These are phyloP conservation scores for Mesocentrotus franciscanus DNA, from an alignment of 53 echinoderm and acorn worm genomes.

Conservation along the genomic window DNA sequence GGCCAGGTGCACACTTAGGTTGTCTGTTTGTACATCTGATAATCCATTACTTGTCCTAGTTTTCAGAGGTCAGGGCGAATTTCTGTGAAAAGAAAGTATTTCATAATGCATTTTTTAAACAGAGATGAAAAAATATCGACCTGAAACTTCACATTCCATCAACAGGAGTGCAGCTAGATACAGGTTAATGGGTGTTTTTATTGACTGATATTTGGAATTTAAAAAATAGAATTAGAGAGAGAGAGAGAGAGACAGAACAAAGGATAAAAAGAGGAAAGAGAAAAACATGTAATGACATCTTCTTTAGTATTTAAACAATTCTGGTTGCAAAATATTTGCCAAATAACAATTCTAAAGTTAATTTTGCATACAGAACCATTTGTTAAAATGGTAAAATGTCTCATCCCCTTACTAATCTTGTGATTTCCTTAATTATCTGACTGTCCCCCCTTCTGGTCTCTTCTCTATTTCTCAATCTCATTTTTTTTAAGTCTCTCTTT, in stretches of 20 bases:
- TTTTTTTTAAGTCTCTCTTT: no score
- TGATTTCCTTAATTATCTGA: no score
- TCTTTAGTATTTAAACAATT: no score
- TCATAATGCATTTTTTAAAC: not conserved
- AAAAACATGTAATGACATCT: no score
- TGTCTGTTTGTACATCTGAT: not conserved
- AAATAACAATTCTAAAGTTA: no score
- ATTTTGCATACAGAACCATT: no score
- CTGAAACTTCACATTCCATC: not conserved
- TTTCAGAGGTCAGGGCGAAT: not conserved
- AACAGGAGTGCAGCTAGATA: not conserved
- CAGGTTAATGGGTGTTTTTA: not conserved
- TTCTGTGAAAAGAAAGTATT: not conserved
- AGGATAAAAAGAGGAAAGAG: no score
- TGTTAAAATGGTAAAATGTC: no score
- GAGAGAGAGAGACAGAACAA: not conserved
- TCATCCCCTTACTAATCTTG: no score
- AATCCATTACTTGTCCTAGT: slow-evolving; percentile 31
- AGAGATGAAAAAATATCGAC: not conserved
- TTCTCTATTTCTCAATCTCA: no score
- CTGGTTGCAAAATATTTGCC: no score
- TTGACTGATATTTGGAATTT: not conserved
- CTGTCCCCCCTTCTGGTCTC: no score
- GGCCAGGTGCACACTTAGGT: not conserved
- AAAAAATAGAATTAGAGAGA: not conserved